These are phyloP conservation scores for Lochmaea capreae DNA, from an alignment of 2,888 invertebrate genomes.

Conservation along the genomic window DNA sequence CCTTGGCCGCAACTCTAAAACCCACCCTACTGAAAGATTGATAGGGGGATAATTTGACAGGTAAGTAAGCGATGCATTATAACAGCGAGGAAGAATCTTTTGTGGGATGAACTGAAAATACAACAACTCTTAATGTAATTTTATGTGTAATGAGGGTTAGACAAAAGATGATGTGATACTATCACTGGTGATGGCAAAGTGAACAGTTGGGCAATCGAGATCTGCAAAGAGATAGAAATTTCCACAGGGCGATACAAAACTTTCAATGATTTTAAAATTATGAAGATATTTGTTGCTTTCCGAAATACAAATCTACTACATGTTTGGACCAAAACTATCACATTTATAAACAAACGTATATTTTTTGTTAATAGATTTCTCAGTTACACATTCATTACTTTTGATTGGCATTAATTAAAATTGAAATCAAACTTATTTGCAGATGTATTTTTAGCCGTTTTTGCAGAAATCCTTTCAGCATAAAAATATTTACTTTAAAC, in stretches of 20 bases:
- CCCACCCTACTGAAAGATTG: conserved; percentile 56
- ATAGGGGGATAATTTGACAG: conserved; percentile 57
- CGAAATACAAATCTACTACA: too few species aligned
- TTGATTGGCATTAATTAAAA: neutral
- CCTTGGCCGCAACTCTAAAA: conserved; percentile 38
- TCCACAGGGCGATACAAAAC: neutral
- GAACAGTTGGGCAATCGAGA: conserved; percentile 58
- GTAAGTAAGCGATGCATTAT: conserved; percentile 56
- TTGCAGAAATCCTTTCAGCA: conserved; percentile 7
- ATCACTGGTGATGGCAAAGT: conserved; percentile 38
- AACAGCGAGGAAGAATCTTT: conserved; percentile 51
- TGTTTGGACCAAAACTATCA: too few species aligned
- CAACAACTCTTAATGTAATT: conserved; percentile 47
- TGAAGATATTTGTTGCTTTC: too few species aligned
- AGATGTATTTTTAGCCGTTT: neutral
- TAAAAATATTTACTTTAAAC: conserved; percentile 23
- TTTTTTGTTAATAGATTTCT: too few species aligned
- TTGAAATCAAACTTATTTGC: neutral
- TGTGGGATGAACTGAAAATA: conserved; percentile 44
- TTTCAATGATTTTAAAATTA: neutral
- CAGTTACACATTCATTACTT: too few species aligned
- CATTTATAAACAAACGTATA: too few species aligned
- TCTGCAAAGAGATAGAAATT: neutral
- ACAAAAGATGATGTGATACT: conserved; percentile 50
- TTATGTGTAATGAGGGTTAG: conserved; percentile 57